A percentile compares a stretch with the other conserved stretches of the same genome.
Evolutionary conservation across 2,797 vertebrate genomes (phyloP).

Genomic region (Lithobates pipiens): DNA sequence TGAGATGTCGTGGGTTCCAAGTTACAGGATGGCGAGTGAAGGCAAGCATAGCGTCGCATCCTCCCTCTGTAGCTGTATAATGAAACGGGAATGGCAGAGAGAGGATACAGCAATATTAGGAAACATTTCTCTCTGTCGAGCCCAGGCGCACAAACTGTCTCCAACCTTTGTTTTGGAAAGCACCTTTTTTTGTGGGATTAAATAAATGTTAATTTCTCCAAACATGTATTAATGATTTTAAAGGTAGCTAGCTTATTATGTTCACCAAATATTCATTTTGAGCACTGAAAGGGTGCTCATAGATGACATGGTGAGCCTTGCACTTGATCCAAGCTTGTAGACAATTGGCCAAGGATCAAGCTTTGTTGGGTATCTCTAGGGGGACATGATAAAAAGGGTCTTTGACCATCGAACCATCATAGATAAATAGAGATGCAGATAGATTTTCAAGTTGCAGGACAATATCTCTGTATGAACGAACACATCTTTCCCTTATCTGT

Average conservation of each 20-base stretch:
- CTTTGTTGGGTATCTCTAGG: too few species aligned
- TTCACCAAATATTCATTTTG: background rate
- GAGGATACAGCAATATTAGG: conserved; percentile 60
- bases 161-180: conserved; percentile 67
- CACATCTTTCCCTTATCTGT: too few species aligned
- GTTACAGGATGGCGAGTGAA: conserved; percentile 73
- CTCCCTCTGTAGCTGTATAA: conserved; percentile 65
- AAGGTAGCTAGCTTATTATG: conserved; percentile 48
- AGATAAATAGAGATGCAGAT: too few species aligned
- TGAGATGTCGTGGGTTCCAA: conserved; percentile 75
- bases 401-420: too few species aligned
- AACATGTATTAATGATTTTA: conserved; percentile 64
- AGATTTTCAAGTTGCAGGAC: too few species aligned
- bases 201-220: conserved; percentile 6
- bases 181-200: conserved; percentile 68
- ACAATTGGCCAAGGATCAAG: background rate
- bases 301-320: background rate
- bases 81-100: conserved; percentile 65
- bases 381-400: too few species aligned
- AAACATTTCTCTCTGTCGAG: background rate
- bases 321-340: background rate
- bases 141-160: background rate
- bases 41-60: conserved; percentile 63
- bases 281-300: background rate
- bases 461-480: too few species aligned